These are phyloP conservation scores for Geopemphigus sp. DNA, from an alignment of 1,140 invertebrate genomes.

Conservation along the genomic window DNA sequence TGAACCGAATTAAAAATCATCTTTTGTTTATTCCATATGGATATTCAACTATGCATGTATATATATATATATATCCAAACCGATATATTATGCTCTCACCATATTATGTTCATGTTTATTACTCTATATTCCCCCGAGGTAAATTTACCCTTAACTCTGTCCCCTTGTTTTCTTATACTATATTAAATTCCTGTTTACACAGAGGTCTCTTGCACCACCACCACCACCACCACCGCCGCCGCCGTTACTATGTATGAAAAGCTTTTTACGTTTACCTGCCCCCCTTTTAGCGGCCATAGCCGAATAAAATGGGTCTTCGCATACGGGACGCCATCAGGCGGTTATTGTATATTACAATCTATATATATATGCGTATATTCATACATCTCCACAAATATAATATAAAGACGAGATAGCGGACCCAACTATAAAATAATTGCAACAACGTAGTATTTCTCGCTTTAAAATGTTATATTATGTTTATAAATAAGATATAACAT, in stretches of 20 bases:
- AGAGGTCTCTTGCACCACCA: constrained; percentile 21
- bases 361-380: neutral
- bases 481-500: too few relatives aligned
- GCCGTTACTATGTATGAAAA: constrained; percentile 26
- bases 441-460: too few relatives aligned
- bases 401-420: neutral
- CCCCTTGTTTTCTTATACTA: constrained; percentile 50
- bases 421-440: neutral
- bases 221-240: neutral
- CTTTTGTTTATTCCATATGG: neutral
- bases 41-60: neutral
- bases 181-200: constrained; percentile 50
- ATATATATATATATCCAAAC: neutral
- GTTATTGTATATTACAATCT: constrained; percentile 11
- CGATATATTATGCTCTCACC: constrained; percentile 32
- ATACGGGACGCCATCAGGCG: neutral
- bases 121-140: constrained; percentile 45
- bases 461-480: too few relatives aligned
- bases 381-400: too few relatives aligned
- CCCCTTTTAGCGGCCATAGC: constrained; percentile 38
- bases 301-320: constrained; percentile 25
- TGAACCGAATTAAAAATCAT: neutral
- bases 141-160: constrained; percentile 49
- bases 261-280: constrained; percentile 48
- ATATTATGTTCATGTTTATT: constrained; percentile 45